Evolutionary conservation across 2,797 vertebrate species (phyloP).

Genomic region (Phylloscopus collybita): DNA sequence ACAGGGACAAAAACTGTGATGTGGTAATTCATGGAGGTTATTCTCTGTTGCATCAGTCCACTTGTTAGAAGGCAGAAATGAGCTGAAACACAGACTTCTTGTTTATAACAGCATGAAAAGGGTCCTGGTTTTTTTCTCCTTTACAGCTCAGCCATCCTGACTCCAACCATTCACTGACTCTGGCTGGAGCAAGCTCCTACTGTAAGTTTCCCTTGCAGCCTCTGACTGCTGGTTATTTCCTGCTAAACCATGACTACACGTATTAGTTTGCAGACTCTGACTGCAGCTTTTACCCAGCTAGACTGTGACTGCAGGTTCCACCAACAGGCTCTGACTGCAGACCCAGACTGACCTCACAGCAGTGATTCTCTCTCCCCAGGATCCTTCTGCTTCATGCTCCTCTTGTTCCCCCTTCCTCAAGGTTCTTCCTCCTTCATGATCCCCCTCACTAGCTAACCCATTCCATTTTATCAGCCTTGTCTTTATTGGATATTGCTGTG

Average conservation of each 20-base stretch:
- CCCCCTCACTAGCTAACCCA: not conserved
- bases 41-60: not conserved
- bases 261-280: not conserved
- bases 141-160: not conserved
- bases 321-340: not conserved
- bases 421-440: not conserved
- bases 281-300: not conserved
- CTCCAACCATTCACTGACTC: not conserved
- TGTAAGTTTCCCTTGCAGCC: not conserved
- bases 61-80: not conserved
- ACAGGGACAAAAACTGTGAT: fast-evolving
- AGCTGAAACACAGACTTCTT: not conserved
- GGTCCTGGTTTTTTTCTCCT: not conserved
- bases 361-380: not conserved
- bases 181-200: not conserved
- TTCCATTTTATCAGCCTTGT: not conserved
- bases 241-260: not conserved
- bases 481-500: not conserved
- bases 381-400: not conserved
- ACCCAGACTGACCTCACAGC: not conserved
- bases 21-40: not conserved
- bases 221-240: not conserved
- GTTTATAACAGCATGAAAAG: not conserved
- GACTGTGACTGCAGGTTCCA: not conserved
- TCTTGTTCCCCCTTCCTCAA: not conserved